A percentile compares a stretch with the other conserved stretches of the same genome.
Conservation (phyloP, 1,140 invertebrate genomes). For the Lineus longissimus region DNA sequence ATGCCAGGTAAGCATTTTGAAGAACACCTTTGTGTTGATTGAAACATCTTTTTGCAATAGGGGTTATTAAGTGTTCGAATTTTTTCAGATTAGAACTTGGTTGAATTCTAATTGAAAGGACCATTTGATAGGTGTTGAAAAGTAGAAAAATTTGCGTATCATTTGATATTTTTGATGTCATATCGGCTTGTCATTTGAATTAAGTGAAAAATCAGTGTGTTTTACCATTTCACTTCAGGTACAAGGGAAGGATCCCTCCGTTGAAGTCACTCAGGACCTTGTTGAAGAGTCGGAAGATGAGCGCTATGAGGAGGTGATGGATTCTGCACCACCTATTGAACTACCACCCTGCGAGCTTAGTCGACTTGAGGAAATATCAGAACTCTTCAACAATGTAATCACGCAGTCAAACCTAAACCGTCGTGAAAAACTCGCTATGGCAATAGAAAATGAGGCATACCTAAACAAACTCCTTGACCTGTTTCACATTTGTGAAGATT, state of each 20-base stretch:
- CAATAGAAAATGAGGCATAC: conserved; percentile 92
- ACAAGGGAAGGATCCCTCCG: conserved; percentile 96
- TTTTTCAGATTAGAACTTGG: background rate
- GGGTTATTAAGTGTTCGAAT: background rate
- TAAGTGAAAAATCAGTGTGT: no score
- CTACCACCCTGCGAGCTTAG: conserved; percentile 89
- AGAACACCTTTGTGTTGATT: conserved; percentile 13
- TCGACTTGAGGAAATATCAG: conserved; percentile 90
- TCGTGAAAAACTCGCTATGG: conserved; percentile 90
- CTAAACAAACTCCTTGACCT: conserved; percentile 92
- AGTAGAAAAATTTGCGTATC: no score
- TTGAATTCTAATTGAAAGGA: no score
- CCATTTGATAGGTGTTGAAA: no score
- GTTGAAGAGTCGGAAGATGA: conserved; percentile 98
- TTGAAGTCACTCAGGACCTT: conserved; percentile 95
- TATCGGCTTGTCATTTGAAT: no score
- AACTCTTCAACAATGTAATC: conserved; percentile 57
- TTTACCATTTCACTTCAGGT: conserved; percentile 61
- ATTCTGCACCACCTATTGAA: conserved; percentile 48
- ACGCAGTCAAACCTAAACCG: conserved; percentile 60
- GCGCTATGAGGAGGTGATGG: conserved; percentile 92
- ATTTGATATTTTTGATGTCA: no score
- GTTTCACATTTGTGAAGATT: conserved; percentile 95
- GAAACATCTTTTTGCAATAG: background rate
- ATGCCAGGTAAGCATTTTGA: conserved; percentile 92